A percentile compares a stretch with the other conserved stretches of the same genome.
Evolutionary conservation across 2,888 invertebrate species (phyloP).

Genomic region (Mechanitis messenoides): DNA sequence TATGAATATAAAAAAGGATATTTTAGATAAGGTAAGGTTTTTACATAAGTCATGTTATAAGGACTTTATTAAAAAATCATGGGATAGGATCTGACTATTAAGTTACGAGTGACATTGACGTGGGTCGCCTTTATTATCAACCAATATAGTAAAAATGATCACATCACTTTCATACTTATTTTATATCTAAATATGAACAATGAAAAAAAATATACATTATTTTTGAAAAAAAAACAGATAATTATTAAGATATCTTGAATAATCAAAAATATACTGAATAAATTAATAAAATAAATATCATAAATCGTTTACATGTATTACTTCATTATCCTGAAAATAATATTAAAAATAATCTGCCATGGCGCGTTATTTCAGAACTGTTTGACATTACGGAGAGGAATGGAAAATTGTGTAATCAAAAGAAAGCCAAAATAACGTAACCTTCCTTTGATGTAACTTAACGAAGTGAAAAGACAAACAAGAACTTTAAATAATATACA

Average conservation of each 20-base stretch:
- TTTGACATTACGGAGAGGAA: neutral
- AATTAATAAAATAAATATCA: no score
- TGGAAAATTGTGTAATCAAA: constrained; percentile 11
- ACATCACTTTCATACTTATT: constrained; percentile 4
- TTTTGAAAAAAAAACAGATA: no score
- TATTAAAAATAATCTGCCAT: neutral
- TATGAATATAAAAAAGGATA: no score
- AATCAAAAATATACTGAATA: no score
- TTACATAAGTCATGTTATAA: neutral
- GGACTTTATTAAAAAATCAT: constrained; percentile 21
- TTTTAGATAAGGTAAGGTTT: no score
- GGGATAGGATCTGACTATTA: constrained; percentile 12
- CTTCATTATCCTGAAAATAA: neutral
- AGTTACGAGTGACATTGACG: constrained; percentile 21
- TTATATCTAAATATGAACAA: neutral
- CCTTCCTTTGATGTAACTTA: constrained; percentile 27
- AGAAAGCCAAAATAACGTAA: constrained; percentile 11
- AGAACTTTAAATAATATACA: neutral
- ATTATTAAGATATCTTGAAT: no score
- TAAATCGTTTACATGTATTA: no score
- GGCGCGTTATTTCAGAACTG: neutral
- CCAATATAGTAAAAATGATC: neutral
- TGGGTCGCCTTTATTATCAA: constrained; percentile 19
- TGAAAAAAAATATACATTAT: neutral
- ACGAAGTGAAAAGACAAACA: constrained; percentile 28